phyloP scores from a whole-genome alignment of 2,888 invertebrate species.

The Morpho helenor region DNA sequence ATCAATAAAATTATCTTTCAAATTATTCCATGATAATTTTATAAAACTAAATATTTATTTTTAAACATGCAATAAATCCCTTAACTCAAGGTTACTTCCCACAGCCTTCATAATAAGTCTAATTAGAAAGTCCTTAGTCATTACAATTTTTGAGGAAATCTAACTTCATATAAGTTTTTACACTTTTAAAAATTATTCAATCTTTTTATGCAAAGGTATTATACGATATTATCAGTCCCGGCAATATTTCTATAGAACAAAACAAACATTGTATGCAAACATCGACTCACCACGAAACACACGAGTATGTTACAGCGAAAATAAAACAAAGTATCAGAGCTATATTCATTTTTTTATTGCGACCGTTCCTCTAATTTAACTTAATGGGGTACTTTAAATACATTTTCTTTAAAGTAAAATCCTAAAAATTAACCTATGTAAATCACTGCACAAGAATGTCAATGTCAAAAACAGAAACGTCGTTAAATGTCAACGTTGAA shows the following conservation, averaged over 20 bases:
- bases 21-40: no score
- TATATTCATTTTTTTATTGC: constrained; percentile 54
- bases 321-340: constrained; percentile 56
- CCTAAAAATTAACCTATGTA: constrained; percentile 4
- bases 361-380: constrained; percentile 11
- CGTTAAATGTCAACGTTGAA: no score
- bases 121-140: background rate
- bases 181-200: no score
- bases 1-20: no score
- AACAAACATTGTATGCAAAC: constrained; percentile 19
- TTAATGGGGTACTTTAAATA: constrained; percentile 10
- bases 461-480: constrained; percentile 6
- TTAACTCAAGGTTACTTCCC: background rate
- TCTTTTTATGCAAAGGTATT: no score
- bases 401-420: constrained; percentile 7
- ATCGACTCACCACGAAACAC: constrained; percentile 78
- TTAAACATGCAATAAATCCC: no score
- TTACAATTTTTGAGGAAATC: background rate
- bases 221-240: background rate
- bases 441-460: constrained; percentile 9
- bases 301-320: constrained; percentile 74
- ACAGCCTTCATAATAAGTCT: background rate
- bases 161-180: background rate
- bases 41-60: no score
- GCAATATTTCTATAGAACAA: constrained; percentile 4